Base-by-base conservation (phyloP, 2,797 vertebrate genomes). In the Scomberomorus guttatus region DNA sequence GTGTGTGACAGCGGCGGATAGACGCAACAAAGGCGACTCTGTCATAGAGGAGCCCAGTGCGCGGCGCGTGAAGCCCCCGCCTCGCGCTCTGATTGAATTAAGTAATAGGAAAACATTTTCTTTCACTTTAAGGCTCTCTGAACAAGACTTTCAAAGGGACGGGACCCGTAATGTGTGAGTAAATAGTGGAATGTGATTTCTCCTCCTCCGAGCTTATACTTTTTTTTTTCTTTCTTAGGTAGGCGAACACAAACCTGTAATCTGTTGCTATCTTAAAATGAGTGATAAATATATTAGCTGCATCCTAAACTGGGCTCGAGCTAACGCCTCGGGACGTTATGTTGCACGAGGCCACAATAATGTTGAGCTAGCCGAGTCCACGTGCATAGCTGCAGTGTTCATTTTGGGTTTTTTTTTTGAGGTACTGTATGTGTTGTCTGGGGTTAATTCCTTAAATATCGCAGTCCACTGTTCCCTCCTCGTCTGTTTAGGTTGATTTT, bases 31-130 rank as follows among this genome's bases (percentile, higher is more conserved):
- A 98, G 97, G 96, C 96, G 96, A 96, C 97, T 98, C 97, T 98
- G 98, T 99, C 96, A 98, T 96, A 95, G 97, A 97, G 96, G 96
- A 96, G 96, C 96, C 94, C 96, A 96, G 95, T 96, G 97, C 96
- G 93, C 97, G 93, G 96, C 96, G 97, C 97, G 96, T 97, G 96
- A 97, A 97, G 96, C 97, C 97, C 96, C 97, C 96, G 96, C 96
- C 97, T 96, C 94, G 96, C 96, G 79, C 92, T 95, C 97, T 96
- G 96, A 97, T 97, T 99, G 96, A 98, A 99, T 98, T 98, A 99
- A 98, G 97, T 97, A 98, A 99, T 99, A 99, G 96, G 97, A 99
- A 99, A 99, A 98, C 97, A 98, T 97, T 99, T 99, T 98, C 97
- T 98, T 98, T 98, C 97, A 97, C 95, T 98, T 99, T 98, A 99